Percentiles rank a stretch among this genome's conserved stretches.
phyloP scores from a whole-genome alignment of 2,888 invertebrate species.

The Tridacna gigas region DNA sequence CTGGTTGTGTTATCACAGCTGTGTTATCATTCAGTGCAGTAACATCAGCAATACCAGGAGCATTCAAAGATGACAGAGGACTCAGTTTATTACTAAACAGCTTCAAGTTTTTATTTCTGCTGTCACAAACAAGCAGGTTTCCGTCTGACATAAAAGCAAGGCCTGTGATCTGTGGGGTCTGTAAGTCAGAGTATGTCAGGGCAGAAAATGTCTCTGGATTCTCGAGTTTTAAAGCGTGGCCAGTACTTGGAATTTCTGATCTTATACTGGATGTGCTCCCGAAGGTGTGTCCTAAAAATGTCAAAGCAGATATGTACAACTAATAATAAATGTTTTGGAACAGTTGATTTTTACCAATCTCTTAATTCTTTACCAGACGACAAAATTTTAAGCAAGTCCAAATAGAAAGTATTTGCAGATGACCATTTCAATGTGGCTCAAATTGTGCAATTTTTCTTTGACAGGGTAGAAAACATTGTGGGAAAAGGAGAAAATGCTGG shows the following conservation, averaged over 20 bases:
- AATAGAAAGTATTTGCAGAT: no score
- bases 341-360: no score
- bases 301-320: background rate
- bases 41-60: constrained; percentile 34
- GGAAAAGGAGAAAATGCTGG: background rate
- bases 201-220: constrained; percentile 8
- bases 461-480: background rate
- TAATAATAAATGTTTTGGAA: no score
- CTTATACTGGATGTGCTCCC: background rate
- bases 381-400: no score
- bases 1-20: constrained; percentile 28
- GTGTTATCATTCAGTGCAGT: constrained; percentile 20
- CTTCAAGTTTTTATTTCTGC: constrained; percentile 30
- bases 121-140: constrained; percentile 26
- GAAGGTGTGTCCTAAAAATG: background rate
- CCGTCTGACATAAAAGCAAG: constrained; percentile 20
- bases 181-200: constrained; percentile 12
- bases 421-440: no score
- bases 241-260: background rate
- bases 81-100: constrained; percentile 21
- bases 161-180: constrained; percentile 21
- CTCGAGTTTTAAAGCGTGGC: background rate
- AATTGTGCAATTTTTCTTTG: no score
- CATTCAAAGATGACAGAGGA: constrained; percentile 14
- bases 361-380: no score